phyloP scores from a whole-genome alignment of 2,888 invertebrate species.

The Lacanobia wlatinum region DNA sequence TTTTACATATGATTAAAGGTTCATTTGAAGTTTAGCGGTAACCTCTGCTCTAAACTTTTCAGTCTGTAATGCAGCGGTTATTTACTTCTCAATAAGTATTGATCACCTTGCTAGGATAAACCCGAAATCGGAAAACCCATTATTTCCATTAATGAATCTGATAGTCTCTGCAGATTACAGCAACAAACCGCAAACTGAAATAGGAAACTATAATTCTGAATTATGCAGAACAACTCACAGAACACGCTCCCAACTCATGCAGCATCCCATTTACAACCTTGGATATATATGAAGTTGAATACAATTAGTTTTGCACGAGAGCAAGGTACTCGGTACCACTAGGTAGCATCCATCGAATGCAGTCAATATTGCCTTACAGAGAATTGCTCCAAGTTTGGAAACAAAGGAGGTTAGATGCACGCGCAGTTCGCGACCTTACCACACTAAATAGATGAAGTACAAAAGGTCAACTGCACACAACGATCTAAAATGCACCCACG shows the following conservation, averaged over 20 bases:
- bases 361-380: constrained; percentile 55
- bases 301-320: constrained; percentile 49
- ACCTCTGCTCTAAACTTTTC: no score
- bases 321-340: constrained; percentile 12
- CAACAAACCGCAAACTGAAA: not conserved
- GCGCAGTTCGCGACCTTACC: constrained; percentile 25
- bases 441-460: not conserved
- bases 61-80: no score
- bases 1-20: no score
- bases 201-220: not conserved
- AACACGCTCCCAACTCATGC: constrained; percentile 1
- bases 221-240: constrained; percentile 3
- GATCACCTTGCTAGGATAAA: no score
- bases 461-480: not conserved
- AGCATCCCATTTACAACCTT: constrained; percentile 27
- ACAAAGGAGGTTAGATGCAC: constrained; percentile 51
- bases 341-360: constrained; percentile 41
- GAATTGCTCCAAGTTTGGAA: constrained; percentile 54
- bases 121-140: not conserved
- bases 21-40: no score
- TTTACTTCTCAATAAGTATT: no score
- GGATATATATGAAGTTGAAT: constrained; percentile 15
- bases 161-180: not conserved
- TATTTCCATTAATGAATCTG: not conserved
- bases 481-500: no score